Evolutionary conservation across 2,113 vertebrate genomes (phyloP).

Genomic region (Odontesthes bonariensis): DNA sequence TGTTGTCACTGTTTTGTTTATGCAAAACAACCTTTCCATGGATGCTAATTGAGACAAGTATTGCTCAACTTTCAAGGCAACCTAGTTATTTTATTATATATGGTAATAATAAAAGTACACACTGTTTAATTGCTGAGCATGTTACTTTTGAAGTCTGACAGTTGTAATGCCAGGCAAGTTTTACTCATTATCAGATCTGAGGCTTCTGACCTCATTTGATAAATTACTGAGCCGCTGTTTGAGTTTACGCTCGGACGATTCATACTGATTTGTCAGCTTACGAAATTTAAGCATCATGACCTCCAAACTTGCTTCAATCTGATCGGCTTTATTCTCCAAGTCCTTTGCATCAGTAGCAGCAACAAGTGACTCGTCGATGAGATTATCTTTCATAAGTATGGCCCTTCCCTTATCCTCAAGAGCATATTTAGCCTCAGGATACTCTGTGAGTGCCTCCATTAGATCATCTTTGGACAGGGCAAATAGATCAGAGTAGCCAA

Average conservation of each 20-base stretch:
- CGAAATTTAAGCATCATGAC: conserved; percentile 85
- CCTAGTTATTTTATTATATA: conserved; percentile 2
- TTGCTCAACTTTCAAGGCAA: neutral
- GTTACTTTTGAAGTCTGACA: neutral
- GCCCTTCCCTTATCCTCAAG: conserved; percentile 74
- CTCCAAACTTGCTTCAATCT: conserved; percentile 85
- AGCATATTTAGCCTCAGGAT: conserved; percentile 71
- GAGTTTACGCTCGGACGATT: conserved; percentile 85
- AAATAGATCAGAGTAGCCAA: conserved; percentile 79
- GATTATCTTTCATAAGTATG: conserved; percentile 79
- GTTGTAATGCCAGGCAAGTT: neutral
- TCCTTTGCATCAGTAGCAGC: conserved; percentile 84
- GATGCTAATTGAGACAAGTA: neutral
- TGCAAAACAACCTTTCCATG: neutral
- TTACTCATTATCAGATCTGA: conserved; percentile 69
- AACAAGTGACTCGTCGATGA: conserved; percentile 67
- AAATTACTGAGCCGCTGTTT: conserved; percentile 90
- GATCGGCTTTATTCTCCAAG: conserved; percentile 87
- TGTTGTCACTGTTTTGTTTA: too few species aligned
- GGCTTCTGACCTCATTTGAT: conserved; percentile 81
- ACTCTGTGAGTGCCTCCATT: conserved; percentile 75
- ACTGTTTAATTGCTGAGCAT: neutral
- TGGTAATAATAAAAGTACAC: neutral
- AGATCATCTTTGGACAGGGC: conserved; percentile 78
- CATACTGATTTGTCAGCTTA: conserved; percentile 85